phyloP scores from a whole-genome alignment of 2,113 vertebrate genomes.

The Callospermophilus lateralis region DNA sequence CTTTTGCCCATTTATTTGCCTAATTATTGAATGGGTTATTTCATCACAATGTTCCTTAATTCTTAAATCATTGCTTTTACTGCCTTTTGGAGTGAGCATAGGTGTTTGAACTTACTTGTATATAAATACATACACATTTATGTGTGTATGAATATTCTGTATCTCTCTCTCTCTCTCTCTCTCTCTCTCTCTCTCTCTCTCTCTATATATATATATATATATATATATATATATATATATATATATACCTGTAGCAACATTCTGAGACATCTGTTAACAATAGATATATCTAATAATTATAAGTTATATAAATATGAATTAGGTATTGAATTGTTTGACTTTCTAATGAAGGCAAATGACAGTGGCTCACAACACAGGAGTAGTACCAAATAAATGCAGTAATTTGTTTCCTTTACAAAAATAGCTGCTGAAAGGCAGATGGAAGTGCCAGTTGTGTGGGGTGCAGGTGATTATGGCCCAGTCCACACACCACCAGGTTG shows the following conservation, averaged over 20 bases:
- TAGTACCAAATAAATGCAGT: not conserved
- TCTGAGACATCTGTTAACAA: not conserved
- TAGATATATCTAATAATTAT: not conserved
- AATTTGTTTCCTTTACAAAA: conserved; percentile 74
- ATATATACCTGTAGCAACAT: not conserved
- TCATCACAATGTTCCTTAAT: not conserved
- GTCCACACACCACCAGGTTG: conserved; percentile 83
- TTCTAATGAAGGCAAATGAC: conserved; percentile 56
- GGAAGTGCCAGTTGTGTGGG: conserved; percentile 83
- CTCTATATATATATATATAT: too few species aligned
- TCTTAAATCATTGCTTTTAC: not conserved
- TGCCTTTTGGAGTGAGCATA: not conserved
- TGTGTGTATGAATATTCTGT: not conserved
- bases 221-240: too few species aligned
- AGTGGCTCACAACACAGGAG: not conserved
- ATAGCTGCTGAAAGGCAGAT: conserved; percentile 84
- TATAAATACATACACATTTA: too few species aligned
- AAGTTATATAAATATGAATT: conserved; percentile 49
- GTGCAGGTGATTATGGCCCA: conserved; percentile 84
- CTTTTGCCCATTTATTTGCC: not conserved
- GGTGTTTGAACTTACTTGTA: not conserved
- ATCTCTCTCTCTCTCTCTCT: too few species aligned
- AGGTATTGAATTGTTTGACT: conserved; percentile 58
- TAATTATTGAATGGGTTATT: not conserved
- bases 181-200: too few species aligned